Evolutionary conservation across 2,113 vertebrate genomes (phyloP), one percentile per base, ranked within the genome.

Genomic region (Puffinus mauretanicus): DNA sequence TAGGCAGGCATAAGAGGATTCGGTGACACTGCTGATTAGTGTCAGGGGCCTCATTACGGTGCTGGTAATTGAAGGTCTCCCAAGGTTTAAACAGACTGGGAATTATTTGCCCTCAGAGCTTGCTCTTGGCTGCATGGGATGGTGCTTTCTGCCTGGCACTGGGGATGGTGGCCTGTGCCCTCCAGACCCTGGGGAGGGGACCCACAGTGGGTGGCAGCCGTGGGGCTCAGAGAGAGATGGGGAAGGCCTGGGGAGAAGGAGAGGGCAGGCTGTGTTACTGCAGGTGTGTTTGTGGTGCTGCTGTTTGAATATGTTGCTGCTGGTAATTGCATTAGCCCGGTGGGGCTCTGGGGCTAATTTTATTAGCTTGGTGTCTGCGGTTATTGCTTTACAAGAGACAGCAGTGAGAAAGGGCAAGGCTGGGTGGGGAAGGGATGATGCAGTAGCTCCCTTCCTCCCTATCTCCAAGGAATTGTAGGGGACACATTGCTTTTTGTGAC

Each of bases 1-100:
- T 97, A 97, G 85, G 95, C 87, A 77, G 51, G 77, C 32, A 0
- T 97, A 97, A 97, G 97, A 95, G 91, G 97, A 97, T 97, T 97
- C 3, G 5, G 77, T 96, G 97, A 97, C 96, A 97, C 79, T 0
- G 8, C 91, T 93, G 93, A 97, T 97, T 97, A 97, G 92, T 20
- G 90, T 91, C 0, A 38, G 96, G 89, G 93, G 69, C 88, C 85
- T 97, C 95, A 93, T 96, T 96, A 97, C 0, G 0, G 52, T 21
- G 73, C 57, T 94, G 76, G 21, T 91, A 94, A 96, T 86, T 96
- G 94, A 93, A 96, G 82, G 79, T 96, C 93, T 92, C 86, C 51
- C 61, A 52, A 61, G 88, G 92, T 93, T 97, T 93, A 95, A 88
- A 67, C 86, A 86, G 54, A 15, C 84, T 92, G 44, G 75, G 85